Conservation (phyloP, 2,797 vertebrate species). For the Otus scops region DNA sequence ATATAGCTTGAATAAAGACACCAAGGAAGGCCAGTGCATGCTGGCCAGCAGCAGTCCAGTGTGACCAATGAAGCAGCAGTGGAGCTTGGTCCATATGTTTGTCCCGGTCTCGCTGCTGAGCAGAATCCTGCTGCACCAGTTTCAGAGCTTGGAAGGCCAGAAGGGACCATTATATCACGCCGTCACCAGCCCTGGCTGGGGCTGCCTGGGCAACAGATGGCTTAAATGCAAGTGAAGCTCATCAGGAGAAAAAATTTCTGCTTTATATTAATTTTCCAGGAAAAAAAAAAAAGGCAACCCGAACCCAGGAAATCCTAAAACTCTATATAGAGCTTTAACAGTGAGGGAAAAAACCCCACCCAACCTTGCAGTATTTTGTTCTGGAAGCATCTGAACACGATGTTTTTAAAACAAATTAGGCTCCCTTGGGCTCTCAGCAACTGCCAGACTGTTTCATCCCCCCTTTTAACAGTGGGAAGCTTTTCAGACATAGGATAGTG, state of each 20-base stretch:
- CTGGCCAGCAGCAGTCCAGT: background rate
- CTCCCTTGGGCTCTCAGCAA: background rate
- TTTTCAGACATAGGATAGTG: background rate
- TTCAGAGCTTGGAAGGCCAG: constrained; percentile 42
- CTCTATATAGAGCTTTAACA: background rate
- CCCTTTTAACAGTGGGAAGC: background rate
- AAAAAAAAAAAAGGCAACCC: background rate
- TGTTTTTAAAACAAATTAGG: background rate
- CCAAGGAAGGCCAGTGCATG: background rate
- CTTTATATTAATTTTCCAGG: background rate
- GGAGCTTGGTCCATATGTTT: constrained; percentile 11
- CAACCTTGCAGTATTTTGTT: background rate
- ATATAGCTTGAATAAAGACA: background rate
- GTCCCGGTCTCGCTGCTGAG: background rate
- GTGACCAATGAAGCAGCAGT: background rate
- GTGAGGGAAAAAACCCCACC: rapidly evolving
- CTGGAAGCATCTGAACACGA: background rate
- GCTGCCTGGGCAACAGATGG: constrained; percentile 51
- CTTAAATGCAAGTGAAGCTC: constrained; percentile 27
- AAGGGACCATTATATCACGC: constrained; percentile 33
- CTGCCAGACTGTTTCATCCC: background rate
- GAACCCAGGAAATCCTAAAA: background rate
- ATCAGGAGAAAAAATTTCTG: background rate
- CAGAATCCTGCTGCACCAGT: background rate
- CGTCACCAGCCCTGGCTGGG: background rate